A percentile compares a stretch with the other conserved stretches of the same genome.
Conservation (phyloP, 2,797 vertebrate genomes). For the Tangara arthus region DNA sequence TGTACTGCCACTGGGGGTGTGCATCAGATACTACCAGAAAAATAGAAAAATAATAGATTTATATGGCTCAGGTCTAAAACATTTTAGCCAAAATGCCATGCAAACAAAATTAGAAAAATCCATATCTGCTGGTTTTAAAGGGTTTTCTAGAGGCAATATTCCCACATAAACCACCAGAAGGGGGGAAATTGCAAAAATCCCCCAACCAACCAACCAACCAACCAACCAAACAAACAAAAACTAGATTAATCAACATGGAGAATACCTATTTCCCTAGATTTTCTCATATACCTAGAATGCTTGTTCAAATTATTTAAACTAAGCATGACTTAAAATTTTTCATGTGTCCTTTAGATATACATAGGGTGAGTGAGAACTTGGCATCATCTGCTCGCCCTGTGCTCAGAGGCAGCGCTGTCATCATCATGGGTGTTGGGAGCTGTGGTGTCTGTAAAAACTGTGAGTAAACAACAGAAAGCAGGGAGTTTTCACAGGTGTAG, state of each 20-base stretch:
- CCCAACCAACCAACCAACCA: background rate
- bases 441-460: background rate
- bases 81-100: background rate
- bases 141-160: background rate
- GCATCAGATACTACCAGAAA: background rate
- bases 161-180: background rate
- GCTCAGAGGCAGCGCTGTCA: background rate
- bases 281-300: background rate
- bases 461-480: background rate
- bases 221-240: background rate
- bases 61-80: background rate
- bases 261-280: background rate
- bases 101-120: background rate
- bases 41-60: background rate
- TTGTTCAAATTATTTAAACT: background rate
- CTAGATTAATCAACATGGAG: background rate
- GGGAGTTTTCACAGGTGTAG: background rate
- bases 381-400: accelerated
- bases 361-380: background rate
- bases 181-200: accelerated
- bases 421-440: accelerated
- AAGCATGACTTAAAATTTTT: background rate
- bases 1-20: accelerated
- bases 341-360: background rate
- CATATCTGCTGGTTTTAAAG: background rate